Conservation (phyloP, 2,797 vertebrate genomes). For the Hoplostethus atlanticus region DNA sequence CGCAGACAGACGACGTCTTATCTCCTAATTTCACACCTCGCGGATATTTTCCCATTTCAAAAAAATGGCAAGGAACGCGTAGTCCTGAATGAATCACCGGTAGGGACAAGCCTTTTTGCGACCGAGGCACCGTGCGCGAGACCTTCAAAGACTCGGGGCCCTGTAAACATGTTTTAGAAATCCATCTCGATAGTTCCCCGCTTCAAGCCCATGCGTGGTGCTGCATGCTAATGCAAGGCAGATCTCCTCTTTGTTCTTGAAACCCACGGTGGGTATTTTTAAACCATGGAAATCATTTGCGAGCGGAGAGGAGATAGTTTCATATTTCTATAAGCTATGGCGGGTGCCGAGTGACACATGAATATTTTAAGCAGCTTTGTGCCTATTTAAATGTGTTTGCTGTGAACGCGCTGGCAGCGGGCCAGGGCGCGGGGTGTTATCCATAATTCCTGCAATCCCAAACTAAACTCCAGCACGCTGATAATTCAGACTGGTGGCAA, state of each 20-base stretch:
- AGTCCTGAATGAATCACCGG: slow-evolving; percentile 64
- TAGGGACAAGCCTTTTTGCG: slow-evolving; percentile 57
- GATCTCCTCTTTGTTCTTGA: slow-evolving; percentile 84
- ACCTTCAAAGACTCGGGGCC: slow-evolving; percentile 76
- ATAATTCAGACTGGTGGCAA: slow-evolving; percentile 87
- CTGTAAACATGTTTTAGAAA: slow-evolving; percentile 78
- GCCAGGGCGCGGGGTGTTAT: slow-evolving; percentile 88
- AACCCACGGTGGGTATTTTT: slow-evolving; percentile 86
- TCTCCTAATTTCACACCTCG: slow-evolving; percentile 77
- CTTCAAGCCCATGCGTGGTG: slow-evolving; percentile 67
- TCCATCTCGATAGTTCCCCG: slow-evolving; percentile 72
- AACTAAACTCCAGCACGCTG: slow-evolving; percentile 88
- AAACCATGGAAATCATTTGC: slow-evolving; percentile 88
- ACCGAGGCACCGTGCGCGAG: slow-evolving; percentile 64
- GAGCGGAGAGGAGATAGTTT: slow-evolving; percentile 85
- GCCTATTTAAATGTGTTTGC: slow-evolving; percentile 94
- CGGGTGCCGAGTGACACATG: slow-evolving; percentile 86
- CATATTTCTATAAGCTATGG: slow-evolving; percentile 90
- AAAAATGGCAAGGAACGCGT: slow-evolving; percentile 54
- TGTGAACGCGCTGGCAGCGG: slow-evolving; percentile 86
- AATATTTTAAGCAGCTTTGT: slow-evolving; percentile 96
- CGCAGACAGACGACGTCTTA: slow-evolving; percentile 48
- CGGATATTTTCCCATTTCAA: slow-evolving; percentile 69
- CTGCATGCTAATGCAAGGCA: slow-evolving; percentile 79
- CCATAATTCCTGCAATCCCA: slow-evolving; percentile 88